Base-by-base conservation (phyloP, 2,113 vertebrate genomes). In the Brachypteracias leptosomus region DNA sequence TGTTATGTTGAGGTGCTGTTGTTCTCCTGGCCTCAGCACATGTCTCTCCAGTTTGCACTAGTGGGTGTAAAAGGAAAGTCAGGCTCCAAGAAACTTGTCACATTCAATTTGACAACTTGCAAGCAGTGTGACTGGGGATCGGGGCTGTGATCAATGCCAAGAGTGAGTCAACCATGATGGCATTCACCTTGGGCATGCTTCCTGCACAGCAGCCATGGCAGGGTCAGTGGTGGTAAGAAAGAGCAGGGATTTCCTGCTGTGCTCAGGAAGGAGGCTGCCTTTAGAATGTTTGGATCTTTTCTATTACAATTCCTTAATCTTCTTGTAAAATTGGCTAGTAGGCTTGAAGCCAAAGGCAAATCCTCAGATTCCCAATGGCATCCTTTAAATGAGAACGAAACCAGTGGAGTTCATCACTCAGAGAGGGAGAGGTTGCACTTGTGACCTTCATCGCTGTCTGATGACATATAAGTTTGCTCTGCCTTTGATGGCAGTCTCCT, bases 371-470 rank as follows among this genome's bases (percentile, higher is more conserved):
- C 51, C 66, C 70, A 49, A 18, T 16, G 78, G 35, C 35, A 22
- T 20, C 47, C 67, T 71, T 68, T 72, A 75, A 75, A 67, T 19
- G 24, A 49, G 70, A 61, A 24, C 21, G 74, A 6, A 21, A 52
- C 18, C 8, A 3, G 25, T 0, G 0, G 51, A 4, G 1, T 74
- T 67, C 1, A 0, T 55, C 59, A 67, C 44, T 70, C 7, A 0
- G 51, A 87, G 78, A 86, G 35, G 76, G 63, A 74, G 29, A 75
- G 57, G 71, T 47, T 6, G 6, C 65, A 12, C 61, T 29, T 4
- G 1, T 82, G 77, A 54, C 77, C 66, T 78, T 67, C 1, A 0
- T 9, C 16, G 4, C 25, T 61, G 65, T 65, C 61, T 47, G 28
- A 2, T 29, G 70, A 40, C 0, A 10, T 16, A 18, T 68, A 17